These are phyloP conservation scores for Agrenia bidenticulata DNA, from an alignment of 2,888 invertebrate species.

Conservation along the genomic window DNA sequence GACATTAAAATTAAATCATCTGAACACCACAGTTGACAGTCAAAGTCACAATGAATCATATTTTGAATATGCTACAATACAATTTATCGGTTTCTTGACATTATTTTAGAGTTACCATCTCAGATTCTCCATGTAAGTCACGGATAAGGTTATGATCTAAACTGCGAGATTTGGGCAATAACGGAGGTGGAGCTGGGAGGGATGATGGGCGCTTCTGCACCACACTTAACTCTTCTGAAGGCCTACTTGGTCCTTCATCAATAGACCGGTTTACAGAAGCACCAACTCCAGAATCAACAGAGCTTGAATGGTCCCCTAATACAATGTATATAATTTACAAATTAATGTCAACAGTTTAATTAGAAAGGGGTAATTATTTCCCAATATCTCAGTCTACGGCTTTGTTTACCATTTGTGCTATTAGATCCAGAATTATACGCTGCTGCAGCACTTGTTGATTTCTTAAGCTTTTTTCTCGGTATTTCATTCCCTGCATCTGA, in stretches of 20 bases:
- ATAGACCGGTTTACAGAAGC: slow-evolving; percentile 52
- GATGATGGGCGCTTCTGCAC: slow-evolving; percentile 45
- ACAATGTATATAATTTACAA: background rate
- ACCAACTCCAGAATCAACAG: slow-evolving; percentile 52
- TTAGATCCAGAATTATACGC: slow-evolving; percentile 38
- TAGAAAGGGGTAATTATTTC: background rate
- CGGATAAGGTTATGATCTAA: slow-evolving; percentile 46
- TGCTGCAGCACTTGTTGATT: slow-evolving; percentile 49
- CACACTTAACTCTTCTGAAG: slow-evolving; percentile 33
- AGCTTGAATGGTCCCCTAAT: slow-evolving; percentile 23
- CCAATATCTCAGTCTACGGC: too few relatives aligned
- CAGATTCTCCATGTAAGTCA: slow-evolving; percentile 26
- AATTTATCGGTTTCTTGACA: too few relatives aligned
- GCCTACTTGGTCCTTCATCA: slow-evolving; percentile 45
- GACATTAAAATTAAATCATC: too few relatives aligned
- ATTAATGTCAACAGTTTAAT: background rate
- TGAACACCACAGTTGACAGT: too few relatives aligned
- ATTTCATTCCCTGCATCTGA: slow-evolving; percentile 41
- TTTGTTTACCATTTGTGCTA: slow-evolving; percentile 52
- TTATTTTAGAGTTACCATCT: slow-evolving; percentile 22
- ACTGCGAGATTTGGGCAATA: slow-evolving; percentile 50
- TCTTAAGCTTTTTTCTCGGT: slow-evolving; percentile 52
- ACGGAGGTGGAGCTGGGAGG: slow-evolving; percentile 41
- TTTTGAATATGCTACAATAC: too few relatives aligned
- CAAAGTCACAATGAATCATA: too few relatives aligned